Conservation (phyloP, 2,888 invertebrate genomes). For the Meandrusa payeni region DNA sequence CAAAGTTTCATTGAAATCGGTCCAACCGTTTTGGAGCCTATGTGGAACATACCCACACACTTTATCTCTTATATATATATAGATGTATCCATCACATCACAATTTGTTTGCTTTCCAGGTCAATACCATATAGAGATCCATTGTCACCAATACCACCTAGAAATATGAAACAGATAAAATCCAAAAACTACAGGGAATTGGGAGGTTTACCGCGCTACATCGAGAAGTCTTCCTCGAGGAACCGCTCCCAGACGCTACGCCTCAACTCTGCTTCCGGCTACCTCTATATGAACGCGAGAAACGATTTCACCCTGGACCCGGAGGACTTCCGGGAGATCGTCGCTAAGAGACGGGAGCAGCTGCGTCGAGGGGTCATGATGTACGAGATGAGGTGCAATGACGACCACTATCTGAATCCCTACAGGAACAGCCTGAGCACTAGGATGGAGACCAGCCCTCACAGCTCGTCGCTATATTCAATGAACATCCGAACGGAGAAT, state of each 20-base stretch:
- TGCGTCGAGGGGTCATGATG: constrained; percentile 64
- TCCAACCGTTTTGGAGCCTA: no score
- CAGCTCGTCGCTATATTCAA: constrained; percentile 64
- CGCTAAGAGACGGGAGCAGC: constrained; percentile 65
- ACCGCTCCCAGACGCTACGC: constrained; percentile 62
- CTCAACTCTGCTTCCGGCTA: constrained; percentile 75
- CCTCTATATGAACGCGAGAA: constrained; percentile 74
- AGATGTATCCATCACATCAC: no score
- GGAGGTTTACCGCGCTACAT: constrained; percentile 65
- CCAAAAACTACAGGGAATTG: constrained; percentile 56
- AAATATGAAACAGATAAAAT: constrained; percentile 60
- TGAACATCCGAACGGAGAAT: constrained; percentile 61
- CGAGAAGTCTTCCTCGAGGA: constrained; percentile 62
- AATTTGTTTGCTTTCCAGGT: constrained; percentile 45
- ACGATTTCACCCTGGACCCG: constrained; percentile 72
- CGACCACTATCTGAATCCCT: constrained; percentile 53
- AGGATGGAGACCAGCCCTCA: constrained; percentile 54
- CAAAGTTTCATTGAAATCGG: no score
- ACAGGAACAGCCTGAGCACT: constrained; percentile 51
- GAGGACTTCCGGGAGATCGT: constrained; percentile 73
- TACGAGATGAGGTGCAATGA: constrained; percentile 59
- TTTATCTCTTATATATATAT: no score
- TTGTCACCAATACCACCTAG: constrained; percentile 68
- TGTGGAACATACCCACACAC: no score
- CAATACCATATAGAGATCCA: constrained; percentile 66